A percentile compares a stretch with the other conserved stretches of the same genome.
These are phyloP conservation scores for Rhinichthys osculus DNA, from an alignment of 2,797 vertebrate genomes.

Conservation along the genomic window DNA sequence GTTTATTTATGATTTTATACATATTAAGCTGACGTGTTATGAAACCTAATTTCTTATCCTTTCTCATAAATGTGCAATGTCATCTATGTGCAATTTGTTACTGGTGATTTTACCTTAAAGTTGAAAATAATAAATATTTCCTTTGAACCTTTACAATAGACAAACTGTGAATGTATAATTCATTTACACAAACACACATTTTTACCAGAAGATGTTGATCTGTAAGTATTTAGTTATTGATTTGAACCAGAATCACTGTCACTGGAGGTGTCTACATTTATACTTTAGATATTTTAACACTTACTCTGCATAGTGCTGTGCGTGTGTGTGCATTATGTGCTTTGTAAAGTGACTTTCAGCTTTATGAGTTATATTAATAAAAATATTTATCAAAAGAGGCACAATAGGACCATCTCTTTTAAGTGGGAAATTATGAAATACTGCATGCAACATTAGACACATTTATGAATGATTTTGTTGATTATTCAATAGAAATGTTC, in stretches of 20 bases:
- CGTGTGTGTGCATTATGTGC: background rate
- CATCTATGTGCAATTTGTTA: slow-evolving; percentile 7
- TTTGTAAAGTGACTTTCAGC: background rate
- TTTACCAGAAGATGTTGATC: background rate
- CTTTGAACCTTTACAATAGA: background rate
- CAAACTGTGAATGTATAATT: background rate
- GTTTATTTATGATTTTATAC: background rate
- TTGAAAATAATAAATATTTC: slow-evolving; percentile 56
- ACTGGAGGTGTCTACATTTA: background rate
- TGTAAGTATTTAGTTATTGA: background rate
- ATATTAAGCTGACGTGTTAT: background rate
- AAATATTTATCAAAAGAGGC: background rate
- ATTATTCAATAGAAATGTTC: background rate
- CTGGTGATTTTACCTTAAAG: slow-evolving; percentile 44
- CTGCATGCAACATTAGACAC: background rate
- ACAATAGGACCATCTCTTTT: background rate
- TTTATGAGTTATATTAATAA: background rate
- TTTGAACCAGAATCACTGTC: background rate
- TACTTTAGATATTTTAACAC: background rate
- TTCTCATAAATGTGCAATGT: background rate
- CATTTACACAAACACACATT: background rate
- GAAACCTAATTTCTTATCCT: background rate
- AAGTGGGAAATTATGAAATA: background rate
- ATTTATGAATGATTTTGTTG: background rate
- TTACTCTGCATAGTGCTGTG: background rate